These are phyloP conservation scores for Hedya salicella DNA, from an alignment of 2,888 invertebrate species.

Conservation along the genomic window DNA sequence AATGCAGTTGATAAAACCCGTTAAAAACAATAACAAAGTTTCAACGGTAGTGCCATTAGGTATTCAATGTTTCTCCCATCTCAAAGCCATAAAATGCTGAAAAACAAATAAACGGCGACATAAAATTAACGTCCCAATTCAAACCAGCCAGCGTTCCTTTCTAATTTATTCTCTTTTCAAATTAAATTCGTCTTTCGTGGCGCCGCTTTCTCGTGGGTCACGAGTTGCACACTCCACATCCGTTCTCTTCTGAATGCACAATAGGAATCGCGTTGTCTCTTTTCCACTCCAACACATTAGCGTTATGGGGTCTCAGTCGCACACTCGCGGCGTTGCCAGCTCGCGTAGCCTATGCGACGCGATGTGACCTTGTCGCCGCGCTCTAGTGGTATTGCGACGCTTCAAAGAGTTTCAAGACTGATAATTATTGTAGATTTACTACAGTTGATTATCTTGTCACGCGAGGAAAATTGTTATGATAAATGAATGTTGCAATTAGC, in stretches of 20 bases:
- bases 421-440: constrained; percentile 64
- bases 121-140: constrained; percentile 21
- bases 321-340: constrained; percentile 72
- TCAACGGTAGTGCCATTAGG: not conserved
- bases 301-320: constrained; percentile 54
- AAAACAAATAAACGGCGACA: not conserved
- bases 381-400: constrained; percentile 62
- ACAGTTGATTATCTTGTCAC: constrained; percentile 49
- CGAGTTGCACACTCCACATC: constrained; percentile 76
- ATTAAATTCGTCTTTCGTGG: constrained; percentile 65
- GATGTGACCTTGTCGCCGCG: constrained; percentile 76
- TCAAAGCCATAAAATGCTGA: constrained; percentile 16
- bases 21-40: not conserved
- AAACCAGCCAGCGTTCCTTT: constrained; percentile 56
- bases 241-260: constrained; percentile 80
- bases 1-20: too few relatives aligned
- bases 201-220: constrained; percentile 81
- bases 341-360: constrained; percentile 57
- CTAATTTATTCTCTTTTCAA: constrained; percentile 76
- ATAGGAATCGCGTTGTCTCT: constrained; percentile 67
- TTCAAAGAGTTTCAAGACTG: constrained; percentile 53
- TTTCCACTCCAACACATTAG: constrained; percentile 48
- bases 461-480: constrained; percentile 25
- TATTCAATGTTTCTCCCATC: not conserved
- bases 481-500: constrained; percentile 24